Base-by-base conservation (phyloP, 2,888 invertebrate genomes). In the Cataglyphis livida region DNA sequence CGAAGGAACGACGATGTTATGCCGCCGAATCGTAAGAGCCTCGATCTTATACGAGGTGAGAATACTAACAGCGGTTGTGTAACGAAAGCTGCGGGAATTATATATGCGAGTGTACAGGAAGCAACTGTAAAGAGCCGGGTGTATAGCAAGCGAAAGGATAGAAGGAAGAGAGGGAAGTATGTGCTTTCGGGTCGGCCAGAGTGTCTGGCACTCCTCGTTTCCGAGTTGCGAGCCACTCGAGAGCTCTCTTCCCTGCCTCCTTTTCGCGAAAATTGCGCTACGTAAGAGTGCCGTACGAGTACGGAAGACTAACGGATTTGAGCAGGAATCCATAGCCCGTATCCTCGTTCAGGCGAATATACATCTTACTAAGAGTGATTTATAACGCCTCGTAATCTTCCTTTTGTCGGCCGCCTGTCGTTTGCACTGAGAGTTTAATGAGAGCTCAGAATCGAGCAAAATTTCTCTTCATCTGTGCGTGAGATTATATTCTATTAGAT, bases 191-290 rank as follows among this genome's bases (percentile, higher is more conserved):
- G 61, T 86, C 83, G 88, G 82, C 71, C 70, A 32, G 71, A 90
- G 89, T 85, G 82, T 28, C 86, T 57, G 65, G 84, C 73, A 86
- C 87, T 89, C 82, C 88, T 87, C 88, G 86, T 90, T 91, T 90
- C 88, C 87, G 85, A 88, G 87, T 88, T 86, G 81, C 85, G 81
- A 85, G 85, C 83, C 87, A 76, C 84, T 89, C 84, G 74, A 88
- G 78, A 84, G 84, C 84, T 76, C 78, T 75, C 70, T 75, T 78
- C 73, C 12, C 25, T 48, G 25, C 28, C 44, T 79, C 66, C 73
- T 44, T 54, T 32, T 64, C 57, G 44, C 57, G 79, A 85, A 86
- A 82, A 86, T 88, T 81, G 86, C 83, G 85, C 82, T 74, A 82
- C 84, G 82, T 84, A 79, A 86, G 84, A 83, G 65, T 65, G 74